A percentile compares a stretch with the other conserved stretches of the same genome.
Evolutionary conservation across 2,113 vertebrate species (phyloP).

Genomic region (Bubalus kerabau): DNA sequence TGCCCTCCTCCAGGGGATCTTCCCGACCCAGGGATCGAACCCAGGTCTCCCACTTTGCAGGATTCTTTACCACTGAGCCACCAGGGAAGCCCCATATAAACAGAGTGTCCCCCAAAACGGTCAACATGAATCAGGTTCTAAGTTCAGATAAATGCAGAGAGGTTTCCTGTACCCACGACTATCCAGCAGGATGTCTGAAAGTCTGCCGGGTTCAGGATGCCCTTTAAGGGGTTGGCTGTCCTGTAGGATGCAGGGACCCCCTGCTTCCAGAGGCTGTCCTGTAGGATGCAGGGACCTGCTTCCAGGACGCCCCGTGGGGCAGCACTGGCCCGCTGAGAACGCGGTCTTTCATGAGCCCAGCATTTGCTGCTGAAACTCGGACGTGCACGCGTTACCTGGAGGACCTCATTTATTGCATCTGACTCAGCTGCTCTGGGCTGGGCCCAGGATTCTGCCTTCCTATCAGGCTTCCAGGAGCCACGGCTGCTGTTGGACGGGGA

Average conservation of each 20-base stretch:
- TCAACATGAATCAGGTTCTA: neutral
- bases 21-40: no score
- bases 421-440: neutral
- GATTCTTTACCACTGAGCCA: no score
- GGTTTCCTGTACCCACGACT: neutral
- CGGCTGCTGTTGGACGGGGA: no score
- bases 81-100: no score
- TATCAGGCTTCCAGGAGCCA: neutral
- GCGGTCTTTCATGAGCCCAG: neutral
- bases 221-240: neutral
- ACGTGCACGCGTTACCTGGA: fast-evolving
- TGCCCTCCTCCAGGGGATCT: no score
- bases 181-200: neutral
- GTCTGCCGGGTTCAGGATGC: neutral
- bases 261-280: neutral
- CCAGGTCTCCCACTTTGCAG: no score
- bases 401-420: neutral
- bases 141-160: neutral
- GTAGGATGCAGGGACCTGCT: neutral
- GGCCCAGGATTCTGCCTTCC: neutral
- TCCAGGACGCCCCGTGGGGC: neutral
- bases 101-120: neutral
- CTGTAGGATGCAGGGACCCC: neutral
- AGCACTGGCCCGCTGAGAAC: neutral
- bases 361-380: neutral